Base-by-base conservation (phyloP, 2,888 invertebrate species). In the Apamea epomidion region DNA sequence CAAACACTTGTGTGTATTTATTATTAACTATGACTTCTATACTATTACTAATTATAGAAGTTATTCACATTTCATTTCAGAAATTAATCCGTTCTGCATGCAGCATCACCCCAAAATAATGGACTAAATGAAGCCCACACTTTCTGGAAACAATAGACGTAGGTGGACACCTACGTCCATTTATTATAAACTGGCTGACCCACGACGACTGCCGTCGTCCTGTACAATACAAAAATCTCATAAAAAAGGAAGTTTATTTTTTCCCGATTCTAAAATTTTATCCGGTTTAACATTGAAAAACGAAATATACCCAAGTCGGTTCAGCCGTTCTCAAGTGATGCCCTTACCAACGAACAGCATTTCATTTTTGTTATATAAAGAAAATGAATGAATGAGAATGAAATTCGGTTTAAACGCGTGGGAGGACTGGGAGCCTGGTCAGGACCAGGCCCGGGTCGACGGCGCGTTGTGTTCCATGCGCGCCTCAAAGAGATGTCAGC, bases 71-170 rank as follows among this genome's bases (percentile, higher is more conserved):
- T 48, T 42, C 54, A 37, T 58, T 65, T 51, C 42, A 51, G 12
- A 2, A 82, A 51, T 54, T 54, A 45, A 70, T 18, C 5, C 16
- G 25, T 37, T 80, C 18, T 71, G 32, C n/a, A 60, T 42, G 48
- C 37, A 68, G 51, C 25, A 45, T 25, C 7, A 45, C 12, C 8
- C n/a, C 14, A 25, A 67, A 58, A 60, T 60, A 32, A 67, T 42
- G 58, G 60, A 51, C 32, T 21, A 21, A 16, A 72, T 78, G 42
- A 82, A 58, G 25, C 18, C 16, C 18, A 37, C 25, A 68, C 21
- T 60, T 75, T 76, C 16, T 58, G 29, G 14, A 65, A 45, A 78
- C 45, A 62, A 62, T 74, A 21, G 2, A 51, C 64, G 29, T 72
- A 25, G n/a, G 45, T 25, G 58, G 4, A 4, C 5, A 67, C 2